Evolutionary conservation across 2,888 invertebrate species (phyloP).

Genomic region (Ophraella communa): DNA sequence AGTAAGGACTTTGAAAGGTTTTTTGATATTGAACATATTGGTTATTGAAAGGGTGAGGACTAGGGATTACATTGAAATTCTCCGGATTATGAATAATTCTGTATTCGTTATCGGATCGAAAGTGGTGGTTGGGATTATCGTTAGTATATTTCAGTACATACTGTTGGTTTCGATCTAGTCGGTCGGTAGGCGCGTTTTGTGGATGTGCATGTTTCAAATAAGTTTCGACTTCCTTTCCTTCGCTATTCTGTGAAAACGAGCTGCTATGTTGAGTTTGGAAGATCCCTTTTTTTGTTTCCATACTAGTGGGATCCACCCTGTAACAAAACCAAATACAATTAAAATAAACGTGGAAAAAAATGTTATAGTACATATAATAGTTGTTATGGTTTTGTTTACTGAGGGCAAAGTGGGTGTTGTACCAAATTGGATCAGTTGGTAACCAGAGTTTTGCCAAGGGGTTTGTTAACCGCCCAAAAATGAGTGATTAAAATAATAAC

Average conservation of each 20-base stretch:
- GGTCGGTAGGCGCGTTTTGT: conserved; percentile 65
- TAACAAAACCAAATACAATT: conserved; percentile 32
- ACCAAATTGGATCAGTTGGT: too few species aligned
- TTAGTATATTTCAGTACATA: conserved; percentile 66
- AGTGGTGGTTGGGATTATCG: conserved; percentile 61
- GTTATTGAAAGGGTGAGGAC: conserved; percentile 2
- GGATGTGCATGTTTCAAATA: conserved; percentile 64
- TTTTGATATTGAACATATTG: conserved; percentile 37
- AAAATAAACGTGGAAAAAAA: background rate
- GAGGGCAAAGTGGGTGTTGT: too few species aligned
- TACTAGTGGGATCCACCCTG: conserved; percentile 58
- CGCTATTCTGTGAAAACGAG: conserved; percentile 42
- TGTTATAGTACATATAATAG: background rate
- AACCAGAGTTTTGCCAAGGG: too few species aligned
- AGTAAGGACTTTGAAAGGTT: conserved; percentile 9
- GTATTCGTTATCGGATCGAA: conserved; percentile 54
- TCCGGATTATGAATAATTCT: conserved; percentile 46
- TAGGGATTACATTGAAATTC: conserved; percentile 34
- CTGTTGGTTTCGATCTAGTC: conserved; percentile 62
- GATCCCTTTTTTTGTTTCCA: conserved; percentile 56
- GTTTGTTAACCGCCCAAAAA: too few species aligned
- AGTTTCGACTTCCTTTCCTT: conserved; percentile 43
- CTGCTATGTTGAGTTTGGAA: conserved; percentile 46
- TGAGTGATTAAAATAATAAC: too few species aligned
- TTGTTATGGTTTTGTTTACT: too few species aligned